Conservation (phyloP, 2,888 invertebrate species). For the Philhelius pedissequus region DNA sequence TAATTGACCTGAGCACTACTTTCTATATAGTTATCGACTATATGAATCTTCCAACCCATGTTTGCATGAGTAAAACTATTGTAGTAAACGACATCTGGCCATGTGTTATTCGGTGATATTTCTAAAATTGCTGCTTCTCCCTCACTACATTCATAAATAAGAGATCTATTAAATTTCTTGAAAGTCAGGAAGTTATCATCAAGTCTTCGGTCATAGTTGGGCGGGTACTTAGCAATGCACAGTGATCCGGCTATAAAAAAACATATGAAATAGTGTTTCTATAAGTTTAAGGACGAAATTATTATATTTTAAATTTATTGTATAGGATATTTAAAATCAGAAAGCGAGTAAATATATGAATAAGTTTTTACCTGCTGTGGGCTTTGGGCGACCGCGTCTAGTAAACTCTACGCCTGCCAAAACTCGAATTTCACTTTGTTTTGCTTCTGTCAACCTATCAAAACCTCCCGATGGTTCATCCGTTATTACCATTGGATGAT, state of each 20-base stretch:
- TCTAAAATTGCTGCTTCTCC: slow-evolving; percentile 86
- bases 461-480: slow-evolving; percentile 91
- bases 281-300: too few relatives aligned
- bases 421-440: slow-evolving; percentile 85
- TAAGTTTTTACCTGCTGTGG: slow-evolving; percentile 85
- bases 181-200: slow-evolving; percentile 89
- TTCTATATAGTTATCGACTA: slow-evolving; percentile 85
- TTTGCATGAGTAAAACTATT: slow-evolving; percentile 95
- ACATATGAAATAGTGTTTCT: too few relatives aligned
- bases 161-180: slow-evolving; percentile 89
- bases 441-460: slow-evolving; percentile 85
- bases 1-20: slow-evolving; percentile 51
- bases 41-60: slow-evolving; percentile 96
- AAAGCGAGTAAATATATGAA: too few relatives aligned
- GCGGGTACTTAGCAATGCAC: slow-evolving; percentile 85
- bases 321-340: too few relatives aligned
- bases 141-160: slow-evolving; percentile 85
- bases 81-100: slow-evolving; percentile 95
- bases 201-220: slow-evolving; percentile 85
- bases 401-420: slow-evolving; percentile 90
- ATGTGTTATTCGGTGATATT: slow-evolving; percentile 92
- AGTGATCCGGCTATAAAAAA: slow-evolving; percentile 85
- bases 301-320: too few relatives aligned
- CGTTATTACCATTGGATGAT: slow-evolving; percentile 94
- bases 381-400: slow-evolving; percentile 88